These are phyloP conservation scores for Ammodytes marinus DNA, from an alignment of 2,113 vertebrate genomes.

Conservation along the genomic window DNA sequence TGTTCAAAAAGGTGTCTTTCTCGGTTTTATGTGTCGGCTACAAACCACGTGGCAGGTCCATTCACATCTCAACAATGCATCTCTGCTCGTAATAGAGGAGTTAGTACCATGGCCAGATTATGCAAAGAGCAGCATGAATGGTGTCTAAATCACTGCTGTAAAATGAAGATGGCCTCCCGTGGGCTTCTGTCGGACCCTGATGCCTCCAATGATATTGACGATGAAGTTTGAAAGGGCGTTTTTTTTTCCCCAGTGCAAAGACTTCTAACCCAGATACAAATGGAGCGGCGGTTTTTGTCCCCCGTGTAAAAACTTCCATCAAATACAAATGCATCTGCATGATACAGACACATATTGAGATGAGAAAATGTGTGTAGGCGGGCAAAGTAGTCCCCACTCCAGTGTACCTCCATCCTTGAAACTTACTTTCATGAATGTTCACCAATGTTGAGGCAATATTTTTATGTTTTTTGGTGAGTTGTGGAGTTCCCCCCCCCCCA, in stretches of 20 bases:
- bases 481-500: constrained; percentile 42
- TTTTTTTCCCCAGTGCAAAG: constrained; percentile 38
- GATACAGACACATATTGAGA: constrained; percentile 19
- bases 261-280: background rate
- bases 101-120: constrained; percentile 27
- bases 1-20: constrained; percentile 21
- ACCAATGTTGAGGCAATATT: constrained; percentile 40
- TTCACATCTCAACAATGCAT: constrained; percentile 43
- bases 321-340: background rate
- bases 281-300: constrained; percentile 6
- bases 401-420: constrained; percentile 45
- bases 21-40: constrained; percentile 38
- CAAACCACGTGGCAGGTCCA: constrained; percentile 28
- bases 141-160: constrained; percentile 51
- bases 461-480: constrained; percentile 54
- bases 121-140: constrained; percentile 49
- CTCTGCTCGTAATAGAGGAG: constrained; percentile 36
- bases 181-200: constrained; percentile 23
- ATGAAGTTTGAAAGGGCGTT: constrained; percentile 29
- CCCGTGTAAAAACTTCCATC: background rate
- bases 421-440: constrained; percentile 50
- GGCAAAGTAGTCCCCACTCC: constrained; percentile 53
- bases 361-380: constrained; percentile 26
- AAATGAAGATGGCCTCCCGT: constrained; percentile 53
- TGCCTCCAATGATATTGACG: constrained; percentile 37